Base-by-base conservation (phyloP, 2,888 invertebrate species). In the Meloe dianella region DNA sequence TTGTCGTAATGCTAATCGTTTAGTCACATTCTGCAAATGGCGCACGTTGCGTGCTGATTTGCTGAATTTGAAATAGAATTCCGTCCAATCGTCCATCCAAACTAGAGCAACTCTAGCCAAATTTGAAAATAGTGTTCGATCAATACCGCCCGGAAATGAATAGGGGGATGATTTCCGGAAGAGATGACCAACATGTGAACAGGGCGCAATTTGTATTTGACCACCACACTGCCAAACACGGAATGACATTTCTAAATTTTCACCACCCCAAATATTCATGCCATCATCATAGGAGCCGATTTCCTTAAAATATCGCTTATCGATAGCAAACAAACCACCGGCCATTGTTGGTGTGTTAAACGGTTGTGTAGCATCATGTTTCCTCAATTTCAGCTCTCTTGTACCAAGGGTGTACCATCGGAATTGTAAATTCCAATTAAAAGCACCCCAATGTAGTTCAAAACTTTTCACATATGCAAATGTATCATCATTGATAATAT, bases 31-130 rank as follows among this genome's bases (percentile, higher is more conserved):
- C 74, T 93, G 91, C 63, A 87, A 85, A 60, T 89, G 87, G 29
- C 88, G 86, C 29, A 88, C 80, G 71, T 83, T 82, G 24, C 87
- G 88, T 0, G 92, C 89, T 47, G 91, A 88, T 73, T 88, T 90
- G 79, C 94, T 95, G 75, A 95, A 93, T 80, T 93, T 93, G 81
- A 95, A 95, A 79, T 91, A 95, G 83, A 97, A 96, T 70, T 94
- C 91, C 12, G 94, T 92, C 93, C 97, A 98, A 64, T 98, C 94
- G 80, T 98, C 98, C 94, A 99, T 94, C 98, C 98, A 99, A 0
- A 98, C 98, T 2, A 93, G 87, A 0, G 97, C 97, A 0, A 96
- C 97, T 66, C 99, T 86, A 0, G 96, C 96, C 38, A 97, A 86
- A 85, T 99, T 99, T 0, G 92, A 89, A 74, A 94, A 93, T 1